Conservation (phyloP, 2,113 vertebrate genomes). For the Oenanthe melanoleuca region DNA sequence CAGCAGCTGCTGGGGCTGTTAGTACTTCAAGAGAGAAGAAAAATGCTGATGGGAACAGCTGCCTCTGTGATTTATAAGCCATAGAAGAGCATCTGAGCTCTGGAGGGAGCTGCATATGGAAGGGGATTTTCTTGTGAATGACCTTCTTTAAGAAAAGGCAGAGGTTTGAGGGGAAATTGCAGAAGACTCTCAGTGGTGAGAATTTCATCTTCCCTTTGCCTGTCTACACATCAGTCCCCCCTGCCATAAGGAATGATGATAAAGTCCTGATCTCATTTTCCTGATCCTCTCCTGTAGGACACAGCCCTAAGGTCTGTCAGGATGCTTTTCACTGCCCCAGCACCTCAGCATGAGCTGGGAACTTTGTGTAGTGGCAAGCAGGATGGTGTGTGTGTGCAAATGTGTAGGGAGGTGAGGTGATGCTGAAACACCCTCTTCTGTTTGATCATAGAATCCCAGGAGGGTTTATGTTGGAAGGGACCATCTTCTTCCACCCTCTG, state of each 20-base stretch:
- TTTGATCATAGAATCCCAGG: not conserved
- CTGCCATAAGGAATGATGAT: not conserved
- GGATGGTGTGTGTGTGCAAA: not conserved
- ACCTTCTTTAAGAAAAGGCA: not conserved
- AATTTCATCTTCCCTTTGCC: not conserved
- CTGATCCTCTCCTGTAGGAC: not conserved
- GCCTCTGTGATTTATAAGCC: conserved; percentile 54
- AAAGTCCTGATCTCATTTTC: not conserved
- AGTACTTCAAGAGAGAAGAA: conserved; percentile 17
- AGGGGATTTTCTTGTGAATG: conserved; percentile 41
- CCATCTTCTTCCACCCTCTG: not conserved
- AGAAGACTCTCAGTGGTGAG: not conserved
- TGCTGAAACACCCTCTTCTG: not conserved
- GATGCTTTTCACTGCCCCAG: not conserved
- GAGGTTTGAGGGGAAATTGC: not conserved
- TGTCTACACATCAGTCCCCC: not conserved
- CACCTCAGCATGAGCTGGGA: not conserved
- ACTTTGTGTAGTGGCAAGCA: accelerated
- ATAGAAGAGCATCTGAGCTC: not conserved
- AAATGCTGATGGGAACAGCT: conserved; percentile 61
- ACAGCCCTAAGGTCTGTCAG: not conserved
- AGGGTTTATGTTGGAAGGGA: not conserved
- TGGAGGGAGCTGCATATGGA: conserved; percentile 3
- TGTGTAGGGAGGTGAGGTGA: not conserved
- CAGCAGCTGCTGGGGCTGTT: conserved; percentile 35